Base-by-base conservation (phyloP, 1,140 invertebrate genomes). In the Hylyphantes graminicola region DNA sequence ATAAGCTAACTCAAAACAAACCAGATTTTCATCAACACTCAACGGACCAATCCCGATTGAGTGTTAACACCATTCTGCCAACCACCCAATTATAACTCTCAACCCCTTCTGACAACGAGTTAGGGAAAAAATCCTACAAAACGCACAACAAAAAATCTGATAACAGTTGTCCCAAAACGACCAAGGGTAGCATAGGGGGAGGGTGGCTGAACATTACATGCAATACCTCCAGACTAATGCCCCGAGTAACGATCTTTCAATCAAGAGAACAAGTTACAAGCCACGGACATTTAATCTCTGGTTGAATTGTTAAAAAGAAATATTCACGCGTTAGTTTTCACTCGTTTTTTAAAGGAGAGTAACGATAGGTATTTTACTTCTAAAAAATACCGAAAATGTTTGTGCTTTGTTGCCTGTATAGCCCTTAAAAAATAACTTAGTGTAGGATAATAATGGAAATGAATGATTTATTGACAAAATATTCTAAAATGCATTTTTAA, bases 231-330 rank as follows among this genome's bases (percentile, higher is more conserved):
- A 12, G 54, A 70, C 54, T 80, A 80, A 80, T 80, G 67, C 50
- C 11, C 55, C 51, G 48, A n/a, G 63, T 80, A 80, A 80, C 78
- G 78, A 80, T 80, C 78, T 80, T 80, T 80, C 78, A 80, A 80
- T 80, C 78, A 80, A 59, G 11, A 65, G 76, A 80, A 53, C 65
- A 61, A 61, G 76, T 78, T 53, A 78, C 76, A 78, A 78, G 63
- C 76, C 76, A 78, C 55, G 67, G 78, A 61, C 55, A 80, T 80
- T 80, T 80, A 65, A 80, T 70, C 78, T 59, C 55, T 19, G 19
- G 72, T 35, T 35, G 57, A 17, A 61, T 12, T 61, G 12, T 61
- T 61, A 35, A 35, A n/a, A 35, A 35, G 35, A 35, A 35, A 35
- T 35, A 35, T 35, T 35, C 1, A 35, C 35, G 35, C 35, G 35